Conservation (phyloP, 2,113 vertebrate genomes). For the Gavialis gangeticus region DNA sequence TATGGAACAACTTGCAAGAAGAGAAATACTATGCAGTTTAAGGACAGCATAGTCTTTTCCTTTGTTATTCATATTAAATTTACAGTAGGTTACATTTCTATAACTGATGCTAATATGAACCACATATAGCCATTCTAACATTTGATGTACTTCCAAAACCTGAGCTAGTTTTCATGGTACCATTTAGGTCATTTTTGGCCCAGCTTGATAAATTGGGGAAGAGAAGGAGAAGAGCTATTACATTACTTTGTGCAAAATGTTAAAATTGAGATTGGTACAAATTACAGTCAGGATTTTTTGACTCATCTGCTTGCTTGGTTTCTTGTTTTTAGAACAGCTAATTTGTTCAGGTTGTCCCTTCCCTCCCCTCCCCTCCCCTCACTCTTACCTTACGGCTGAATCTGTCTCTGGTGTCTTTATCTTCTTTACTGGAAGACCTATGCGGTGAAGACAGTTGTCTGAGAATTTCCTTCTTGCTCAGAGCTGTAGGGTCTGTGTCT, state of each 20-base stretch:
- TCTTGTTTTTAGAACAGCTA: neutral
- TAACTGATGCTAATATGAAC: neutral
- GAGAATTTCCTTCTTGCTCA: slow-evolving; percentile 91
- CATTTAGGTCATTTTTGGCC: neutral
- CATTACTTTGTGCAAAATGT: too few relatives aligned
- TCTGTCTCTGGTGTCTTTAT: slow-evolving; percentile 80
- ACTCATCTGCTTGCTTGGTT: neutral
- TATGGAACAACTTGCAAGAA: neutral
- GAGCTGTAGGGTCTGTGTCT: slow-evolving; percentile 85
- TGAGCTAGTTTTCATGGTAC: neutral
- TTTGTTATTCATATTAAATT: neutral
- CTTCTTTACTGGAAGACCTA: slow-evolving; percentile 79
- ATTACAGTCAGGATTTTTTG: neutral
- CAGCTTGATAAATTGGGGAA: neutral
- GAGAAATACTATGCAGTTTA: neutral
- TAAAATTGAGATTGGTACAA: neutral
- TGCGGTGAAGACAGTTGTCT: slow-evolving; percentile 93
- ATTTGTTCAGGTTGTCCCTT: neutral
- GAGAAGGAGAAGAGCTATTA: neutral
- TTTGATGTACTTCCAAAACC: neutral
- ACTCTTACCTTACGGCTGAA: slow-evolving; percentile 90
- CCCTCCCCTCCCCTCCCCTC: neutral
- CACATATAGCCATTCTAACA: neutral
- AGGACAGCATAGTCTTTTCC: neutral
- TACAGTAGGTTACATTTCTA: neutral